These are phyloP conservation scores for Labeo catla DNA, from an alignment of 2,113 vertebrate genomes.

Conservation along the genomic window DNA sequence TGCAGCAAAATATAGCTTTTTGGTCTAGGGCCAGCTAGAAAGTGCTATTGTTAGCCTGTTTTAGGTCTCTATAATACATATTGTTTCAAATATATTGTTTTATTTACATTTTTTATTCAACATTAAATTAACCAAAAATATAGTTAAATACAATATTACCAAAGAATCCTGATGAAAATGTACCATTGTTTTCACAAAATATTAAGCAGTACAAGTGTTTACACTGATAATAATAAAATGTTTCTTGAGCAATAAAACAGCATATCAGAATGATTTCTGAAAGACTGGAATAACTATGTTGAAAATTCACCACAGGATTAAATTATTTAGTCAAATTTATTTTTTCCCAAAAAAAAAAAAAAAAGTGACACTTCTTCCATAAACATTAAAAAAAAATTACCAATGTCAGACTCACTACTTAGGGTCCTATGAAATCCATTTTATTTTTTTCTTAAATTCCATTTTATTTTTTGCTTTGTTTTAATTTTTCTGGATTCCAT, in stretches of 20 bases:
- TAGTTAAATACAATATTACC: neutral
- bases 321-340: too few species aligned
- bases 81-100: neutral
- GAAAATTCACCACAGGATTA: too few species aligned
- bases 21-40: neutral
- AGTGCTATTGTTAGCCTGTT: neutral
- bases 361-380: neutral
- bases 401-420: neutral
- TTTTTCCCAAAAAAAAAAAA: too few species aligned
- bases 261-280: neutral
- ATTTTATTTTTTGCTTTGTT: too few species aligned
- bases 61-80: neutral
- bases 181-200: neutral
- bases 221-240: neutral
- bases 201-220: neutral
- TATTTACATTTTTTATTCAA: neutral
- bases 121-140: neutral
- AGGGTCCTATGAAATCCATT: too few species aligned
- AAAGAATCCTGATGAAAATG: neutral
- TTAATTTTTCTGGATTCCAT: too few species aligned
- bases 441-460: too few species aligned
- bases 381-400: neutral
- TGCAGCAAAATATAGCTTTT: neutral
- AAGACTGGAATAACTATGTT: too few species aligned
- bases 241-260: neutral